Evolutionary conservation across 2,888 invertebrate species (phyloP).

Genomic region (Drosophila kanekoi): DNA sequence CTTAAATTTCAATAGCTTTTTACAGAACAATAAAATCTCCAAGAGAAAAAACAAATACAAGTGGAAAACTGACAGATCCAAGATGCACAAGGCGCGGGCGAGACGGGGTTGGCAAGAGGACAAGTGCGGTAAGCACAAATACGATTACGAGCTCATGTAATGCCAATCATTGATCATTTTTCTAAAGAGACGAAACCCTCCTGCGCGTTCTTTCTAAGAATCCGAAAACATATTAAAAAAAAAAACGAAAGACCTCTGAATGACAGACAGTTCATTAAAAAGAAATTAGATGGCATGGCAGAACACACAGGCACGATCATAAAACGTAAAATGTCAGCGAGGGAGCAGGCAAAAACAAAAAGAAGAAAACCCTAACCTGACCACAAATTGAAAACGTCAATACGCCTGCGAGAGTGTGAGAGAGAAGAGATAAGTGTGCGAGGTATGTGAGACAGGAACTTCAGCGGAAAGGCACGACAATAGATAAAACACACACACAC

Average conservation of each 20-base stretch:
- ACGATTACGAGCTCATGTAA: constrained; percentile 53
- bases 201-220: constrained; percentile 42
- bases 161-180: constrained; percentile 54
- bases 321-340: constrained; percentile 31
- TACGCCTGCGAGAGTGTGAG: background rate
- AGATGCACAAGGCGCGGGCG: background rate
- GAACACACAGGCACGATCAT: constrained; percentile 16
- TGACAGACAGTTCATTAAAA: constrained; percentile 63
- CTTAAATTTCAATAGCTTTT: constrained; percentile 58
- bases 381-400: constrained; percentile 28
- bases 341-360: constrained; percentile 1
- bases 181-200: constrained; percentile 21
- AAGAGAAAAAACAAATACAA: constrained; percentile 10
- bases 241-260: constrained; percentile 29
- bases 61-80: constrained; percentile 17
- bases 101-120: background rate
- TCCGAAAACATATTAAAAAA: constrained; percentile 19
- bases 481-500: constrained; percentile 21
- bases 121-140: constrained; percentile 13
- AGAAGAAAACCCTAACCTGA: constrained; percentile 9
- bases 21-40: constrained; percentile 32
- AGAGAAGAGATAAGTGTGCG: background rate
- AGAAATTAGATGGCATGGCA: constrained; percentile 51
- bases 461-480: constrained; percentile 25
- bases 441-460: constrained; percentile 27